Evolutionary conservation across 2,888 invertebrate species (phyloP).

Genomic region (Lasioglossum morio): DNA sequence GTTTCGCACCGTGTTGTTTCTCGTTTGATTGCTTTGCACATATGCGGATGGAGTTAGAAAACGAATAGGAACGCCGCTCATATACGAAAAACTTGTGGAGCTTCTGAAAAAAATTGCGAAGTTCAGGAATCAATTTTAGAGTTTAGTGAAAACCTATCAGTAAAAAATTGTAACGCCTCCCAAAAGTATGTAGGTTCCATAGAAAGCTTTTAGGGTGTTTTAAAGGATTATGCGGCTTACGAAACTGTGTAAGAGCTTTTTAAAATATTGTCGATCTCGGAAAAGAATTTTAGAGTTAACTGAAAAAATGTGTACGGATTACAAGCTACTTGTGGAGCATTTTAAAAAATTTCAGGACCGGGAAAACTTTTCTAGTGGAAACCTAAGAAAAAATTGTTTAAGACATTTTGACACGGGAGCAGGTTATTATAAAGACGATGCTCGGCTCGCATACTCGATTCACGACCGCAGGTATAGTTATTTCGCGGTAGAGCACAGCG

Average conservation of each 20-base stretch:
- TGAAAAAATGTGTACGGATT: not conserved
- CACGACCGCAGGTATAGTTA: not conserved
- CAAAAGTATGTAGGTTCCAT: too few species aligned
- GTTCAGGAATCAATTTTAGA: too few species aligned
- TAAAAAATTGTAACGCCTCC: too few species aligned
- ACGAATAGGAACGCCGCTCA: not conserved
- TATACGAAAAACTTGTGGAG: not conserved
- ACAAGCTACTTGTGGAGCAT: fast-evolving
- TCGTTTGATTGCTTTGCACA: not conserved
- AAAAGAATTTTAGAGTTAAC: too few species aligned
- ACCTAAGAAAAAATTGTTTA: too few species aligned
- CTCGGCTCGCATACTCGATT: not conserved
- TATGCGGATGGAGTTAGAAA: not conserved
- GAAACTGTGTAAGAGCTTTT: too few species aligned
- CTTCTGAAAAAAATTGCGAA: not conserved
- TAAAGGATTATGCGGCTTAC: too few species aligned
- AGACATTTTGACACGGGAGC: not conserved
- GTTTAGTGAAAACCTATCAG: too few species aligned
- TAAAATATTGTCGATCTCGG: too few species aligned
- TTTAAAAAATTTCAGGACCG: not conserved
- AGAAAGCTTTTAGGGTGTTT: too few species aligned
- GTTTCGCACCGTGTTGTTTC: conserved; percentile 20
- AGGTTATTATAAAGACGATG: not conserved
- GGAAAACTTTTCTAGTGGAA: not conserved
- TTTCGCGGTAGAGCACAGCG: not conserved